A percentile compares a stretch with the other conserved stretches of the same genome.
phyloP scores from a whole-genome alignment of 2,113 vertebrate species.

The Meles meles region DNA sequence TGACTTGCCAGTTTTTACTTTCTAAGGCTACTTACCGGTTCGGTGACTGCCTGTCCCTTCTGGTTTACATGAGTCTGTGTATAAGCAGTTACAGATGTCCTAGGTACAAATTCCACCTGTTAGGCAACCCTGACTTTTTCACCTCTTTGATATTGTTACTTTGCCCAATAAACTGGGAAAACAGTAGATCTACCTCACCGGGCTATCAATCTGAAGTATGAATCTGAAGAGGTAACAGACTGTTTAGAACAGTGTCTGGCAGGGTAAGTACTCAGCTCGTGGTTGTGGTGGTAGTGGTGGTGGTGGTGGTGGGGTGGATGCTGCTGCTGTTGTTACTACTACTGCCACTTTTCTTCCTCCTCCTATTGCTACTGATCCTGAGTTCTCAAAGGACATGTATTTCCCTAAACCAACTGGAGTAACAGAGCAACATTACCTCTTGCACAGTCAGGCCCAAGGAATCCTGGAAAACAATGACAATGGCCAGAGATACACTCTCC shows the following conservation, averaged over 20 bases:
- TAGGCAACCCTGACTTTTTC: background rate
- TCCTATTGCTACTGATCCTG: background rate
- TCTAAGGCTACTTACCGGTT: background rate
- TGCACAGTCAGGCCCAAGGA: slow-evolving; percentile 95
- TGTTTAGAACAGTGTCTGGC: background rate
- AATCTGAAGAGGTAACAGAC: background rate
- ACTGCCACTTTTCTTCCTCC: background rate
- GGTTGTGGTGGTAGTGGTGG: background rate
- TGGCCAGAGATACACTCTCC: slow-evolving; percentile 97
- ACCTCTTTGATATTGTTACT: background rate
- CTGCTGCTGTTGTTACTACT: background rate
- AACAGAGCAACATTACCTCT: slow-evolving; percentile 87
- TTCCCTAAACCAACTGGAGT: background rate
- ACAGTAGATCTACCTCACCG: background rate
- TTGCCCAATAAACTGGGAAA: background rate
- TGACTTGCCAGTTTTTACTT: background rate
- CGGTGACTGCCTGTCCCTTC: background rate
- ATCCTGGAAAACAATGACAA: slow-evolving; percentile 96
- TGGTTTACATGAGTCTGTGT: background rate
- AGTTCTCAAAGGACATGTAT: background rate
- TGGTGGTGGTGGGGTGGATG: background rate
- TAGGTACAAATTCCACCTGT: background rate
- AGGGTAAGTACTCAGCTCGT: background rate
- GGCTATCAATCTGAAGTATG: background rate
- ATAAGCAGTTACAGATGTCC: background rate